phyloP scores from a whole-genome alignment of 2,888 invertebrate genomes.

The Cryptocheilus praepositus region DNA sequence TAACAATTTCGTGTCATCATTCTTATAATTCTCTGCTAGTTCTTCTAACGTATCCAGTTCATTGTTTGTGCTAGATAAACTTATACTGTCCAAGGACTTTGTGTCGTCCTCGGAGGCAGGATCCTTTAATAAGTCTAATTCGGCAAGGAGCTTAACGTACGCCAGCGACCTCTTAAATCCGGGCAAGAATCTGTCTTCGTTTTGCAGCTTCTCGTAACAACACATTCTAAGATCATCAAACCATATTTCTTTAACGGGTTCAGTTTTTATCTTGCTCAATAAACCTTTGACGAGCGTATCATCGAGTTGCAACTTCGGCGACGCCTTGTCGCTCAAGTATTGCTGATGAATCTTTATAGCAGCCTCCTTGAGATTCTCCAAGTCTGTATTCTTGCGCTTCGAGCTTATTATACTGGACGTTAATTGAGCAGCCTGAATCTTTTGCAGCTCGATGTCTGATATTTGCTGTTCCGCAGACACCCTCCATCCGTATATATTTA shows the following conservation, averaged over 20 bases:
- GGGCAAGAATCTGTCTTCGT: conserved; percentile 79
- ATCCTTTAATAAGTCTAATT: conserved; percentile 82
- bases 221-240: conserved; percentile 89
- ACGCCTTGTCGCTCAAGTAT: conserved; percentile 84
- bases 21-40: conserved; percentile 49
- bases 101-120: conserved; percentile 78
- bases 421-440: conserved; percentile 69
- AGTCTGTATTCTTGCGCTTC: conserved; percentile 64
- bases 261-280: conserved; percentile 79
- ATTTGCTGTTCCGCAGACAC: conserved; percentile 84
- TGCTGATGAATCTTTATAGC: conserved; percentile 86
- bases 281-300: conserved; percentile 79
- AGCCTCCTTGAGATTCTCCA: conserved; percentile 79
- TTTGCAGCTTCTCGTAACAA: conserved; percentile 79
- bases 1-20: conserved; percentile 41
- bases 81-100: conserved; percentile 78
- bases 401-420: conserved; percentile 33
- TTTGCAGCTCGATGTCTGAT: conserved; percentile 77
- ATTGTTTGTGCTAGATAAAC: conserved; percentile 75
- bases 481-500: conserved; percentile 83
- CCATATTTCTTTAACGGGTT: conserved; percentile 82
- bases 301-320: conserved; percentile 80
- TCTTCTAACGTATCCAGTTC: conserved; percentile 67
- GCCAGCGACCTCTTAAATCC: conserved; percentile 81
- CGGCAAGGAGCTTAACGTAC: conserved; percentile 84